phyloP scores from a whole-genome alignment of 2,888 invertebrate species.

The Tholera decimalis region DNA sequence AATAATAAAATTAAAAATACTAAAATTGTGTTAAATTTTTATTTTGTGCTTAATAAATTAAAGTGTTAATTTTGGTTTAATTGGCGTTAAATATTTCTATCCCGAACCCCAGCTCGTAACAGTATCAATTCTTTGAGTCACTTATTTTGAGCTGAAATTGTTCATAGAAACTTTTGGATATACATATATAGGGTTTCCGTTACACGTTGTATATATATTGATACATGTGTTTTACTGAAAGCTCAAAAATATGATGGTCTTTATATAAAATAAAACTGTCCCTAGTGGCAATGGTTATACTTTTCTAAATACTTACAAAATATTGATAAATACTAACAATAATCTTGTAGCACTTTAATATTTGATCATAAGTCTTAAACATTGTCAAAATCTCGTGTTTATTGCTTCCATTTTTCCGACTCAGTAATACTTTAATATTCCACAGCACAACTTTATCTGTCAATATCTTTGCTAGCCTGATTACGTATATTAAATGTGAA shows the following conservation, averaged over 20 bases:
- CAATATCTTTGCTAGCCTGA: not conserved
- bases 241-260: not conserved
- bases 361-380: constrained; percentile 2
- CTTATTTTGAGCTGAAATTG: no score
- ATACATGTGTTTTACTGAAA: no score
- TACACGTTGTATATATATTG: no score
- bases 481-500: not conserved
- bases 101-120: no score
- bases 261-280: not conserved
- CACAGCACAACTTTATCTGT: not conserved
- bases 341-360: constrained; percentile 14
- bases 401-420: not conserved
- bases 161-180: no score
- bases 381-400: not conserved
- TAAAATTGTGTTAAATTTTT: no score
- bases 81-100: no score
- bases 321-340: constrained; percentile 2
- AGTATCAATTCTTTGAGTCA: no score
- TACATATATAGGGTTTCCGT: no score
- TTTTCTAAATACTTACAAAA: constrained; percentile 1
- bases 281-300: not conserved
- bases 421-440: constrained; percentile 3
- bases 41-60: no score
- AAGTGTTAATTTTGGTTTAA: no score
- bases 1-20: no score